Percentiles rank a stretch among this genome's conserved stretches.
phyloP scores from a whole-genome alignment of 2,888 invertebrate genomes.

The Taenaris catops region DNA sequence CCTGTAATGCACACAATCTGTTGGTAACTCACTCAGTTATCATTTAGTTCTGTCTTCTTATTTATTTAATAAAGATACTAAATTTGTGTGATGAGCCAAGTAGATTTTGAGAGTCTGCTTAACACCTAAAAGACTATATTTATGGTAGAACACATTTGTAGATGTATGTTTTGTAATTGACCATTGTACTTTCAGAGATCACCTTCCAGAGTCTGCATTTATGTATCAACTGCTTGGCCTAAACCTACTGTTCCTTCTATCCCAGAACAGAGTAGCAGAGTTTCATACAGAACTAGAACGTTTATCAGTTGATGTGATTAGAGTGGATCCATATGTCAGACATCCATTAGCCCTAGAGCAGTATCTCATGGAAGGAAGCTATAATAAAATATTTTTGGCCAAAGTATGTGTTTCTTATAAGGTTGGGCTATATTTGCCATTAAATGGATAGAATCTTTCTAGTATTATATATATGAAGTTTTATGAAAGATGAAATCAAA shows the following conservation, averaged over 20 bases:
- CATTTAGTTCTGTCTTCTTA: no score
- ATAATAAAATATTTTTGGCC: constrained; percentile 97
- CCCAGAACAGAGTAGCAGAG: constrained; percentile 98
- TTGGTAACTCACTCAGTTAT: no score
- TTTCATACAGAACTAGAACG: constrained; percentile 99
- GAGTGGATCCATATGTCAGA: constrained; percentile 95
- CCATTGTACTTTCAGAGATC: constrained; percentile 77
- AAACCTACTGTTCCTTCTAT: constrained; percentile 94
- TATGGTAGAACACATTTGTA: no score
- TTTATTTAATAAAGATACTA: no score
- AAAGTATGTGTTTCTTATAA: constrained; percentile 71
- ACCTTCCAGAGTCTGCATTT: constrained; percentile 93
- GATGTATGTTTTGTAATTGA: no score
- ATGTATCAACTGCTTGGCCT: constrained; percentile 97
- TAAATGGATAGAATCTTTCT: no score
- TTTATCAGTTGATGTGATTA: constrained; percentile 93
- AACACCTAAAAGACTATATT: no score
- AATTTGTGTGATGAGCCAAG: no score
- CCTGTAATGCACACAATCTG: no score
- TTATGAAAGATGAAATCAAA: no score
- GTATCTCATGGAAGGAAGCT: constrained; percentile 99
- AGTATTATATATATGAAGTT: no score
- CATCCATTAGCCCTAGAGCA: constrained; percentile 98
- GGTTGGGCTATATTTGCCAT: neutral
- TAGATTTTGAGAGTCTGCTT: no score